Evolutionary conservation across 2,113 vertebrate genomes (phyloP).

Genomic region (Formicarius rufipectus): DNA sequence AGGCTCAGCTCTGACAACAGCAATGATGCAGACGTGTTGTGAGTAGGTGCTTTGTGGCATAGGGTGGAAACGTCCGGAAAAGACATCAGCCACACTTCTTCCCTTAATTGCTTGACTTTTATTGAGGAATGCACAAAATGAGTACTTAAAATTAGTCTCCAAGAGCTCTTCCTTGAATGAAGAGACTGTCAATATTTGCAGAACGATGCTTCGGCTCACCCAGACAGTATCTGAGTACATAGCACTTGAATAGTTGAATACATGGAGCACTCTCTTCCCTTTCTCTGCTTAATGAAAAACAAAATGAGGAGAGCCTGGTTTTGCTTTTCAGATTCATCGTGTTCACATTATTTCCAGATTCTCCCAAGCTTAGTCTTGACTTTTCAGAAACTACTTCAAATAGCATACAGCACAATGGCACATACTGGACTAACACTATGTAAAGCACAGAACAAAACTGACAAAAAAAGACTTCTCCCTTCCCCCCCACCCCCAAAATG

Average conservation of each 20-base stretch:
- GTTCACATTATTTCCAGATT: background rate
- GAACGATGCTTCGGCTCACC: background rate
- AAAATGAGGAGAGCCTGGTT: background rate
- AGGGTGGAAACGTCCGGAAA: background rate
- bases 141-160: conserved; percentile 38
- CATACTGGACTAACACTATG: background rate
- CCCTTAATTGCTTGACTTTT: conserved; percentile 4
- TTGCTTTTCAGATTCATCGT: background rate
- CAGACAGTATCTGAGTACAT: background rate
- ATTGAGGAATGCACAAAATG: background rate
- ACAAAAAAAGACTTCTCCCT: rapidly evolving
- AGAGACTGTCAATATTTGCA: conserved; percentile 55
- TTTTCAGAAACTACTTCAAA: background rate
- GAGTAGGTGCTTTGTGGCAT: background rate
- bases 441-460: background rate
- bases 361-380: background rate
- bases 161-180: conserved; percentile 46
- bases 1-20: background rate
- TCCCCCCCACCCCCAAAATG: background rate
- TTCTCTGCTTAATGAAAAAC: conserved; percentile 16
- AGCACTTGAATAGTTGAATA: conserved; percentile 15
- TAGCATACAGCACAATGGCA: background rate
- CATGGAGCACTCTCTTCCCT: background rate
- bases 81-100: background rate
- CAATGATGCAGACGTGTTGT: background rate